phyloP scores from a whole-genome alignment of 2,888 invertebrate genomes.

The Melanchra persicariae region DNA sequence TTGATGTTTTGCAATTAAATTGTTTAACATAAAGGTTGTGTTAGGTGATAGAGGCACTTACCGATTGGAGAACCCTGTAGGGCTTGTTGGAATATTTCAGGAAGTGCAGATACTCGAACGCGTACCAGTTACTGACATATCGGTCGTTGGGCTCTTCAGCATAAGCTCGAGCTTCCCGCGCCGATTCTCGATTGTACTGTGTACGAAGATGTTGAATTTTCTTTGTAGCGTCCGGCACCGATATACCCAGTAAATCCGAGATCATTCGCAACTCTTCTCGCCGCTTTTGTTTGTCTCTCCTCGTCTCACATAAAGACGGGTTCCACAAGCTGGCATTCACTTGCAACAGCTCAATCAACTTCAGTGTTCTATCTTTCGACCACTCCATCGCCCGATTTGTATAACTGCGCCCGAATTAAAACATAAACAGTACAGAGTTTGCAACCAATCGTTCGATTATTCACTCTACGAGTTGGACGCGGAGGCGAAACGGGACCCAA shows the following conservation, averaged over 20 bases:
- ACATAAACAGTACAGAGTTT: constrained; percentile 70
- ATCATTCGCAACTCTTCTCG: constrained; percentile 85
- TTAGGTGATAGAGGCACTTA: constrained; percentile 68
- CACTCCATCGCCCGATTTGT: constrained; percentile 83
- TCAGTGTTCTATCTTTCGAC: constrained; percentile 88
- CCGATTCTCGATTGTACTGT: constrained; percentile 91
- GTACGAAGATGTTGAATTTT: constrained; percentile 92
- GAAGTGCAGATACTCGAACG: constrained; percentile 91
- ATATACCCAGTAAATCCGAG: constrained; percentile 81
- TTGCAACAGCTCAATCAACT: constrained; percentile 86
- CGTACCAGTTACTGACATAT: constrained; percentile 90
- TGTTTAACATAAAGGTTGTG: too few relatives aligned
- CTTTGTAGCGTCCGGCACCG: constrained; percentile 89
- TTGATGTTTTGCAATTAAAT: neutral
- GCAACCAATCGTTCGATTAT: constrained; percentile 79
- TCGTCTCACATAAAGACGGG: constrained; percentile 83
- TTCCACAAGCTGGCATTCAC: constrained; percentile 86
- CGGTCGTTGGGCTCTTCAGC: constrained; percentile 89
- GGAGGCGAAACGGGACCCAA: neutral
- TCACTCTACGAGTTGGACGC: constrained; percentile 42
- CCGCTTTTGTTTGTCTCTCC: constrained; percentile 86
- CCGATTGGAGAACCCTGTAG: constrained; percentile 81
- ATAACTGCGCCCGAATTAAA: constrained; percentile 62
- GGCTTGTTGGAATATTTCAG: constrained; percentile 90
- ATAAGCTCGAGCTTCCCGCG: constrained; percentile 88